Evolutionary conservation across 1,140 invertebrate genomes (phyloP).

Genomic region (Meteorus sp.): DNA sequence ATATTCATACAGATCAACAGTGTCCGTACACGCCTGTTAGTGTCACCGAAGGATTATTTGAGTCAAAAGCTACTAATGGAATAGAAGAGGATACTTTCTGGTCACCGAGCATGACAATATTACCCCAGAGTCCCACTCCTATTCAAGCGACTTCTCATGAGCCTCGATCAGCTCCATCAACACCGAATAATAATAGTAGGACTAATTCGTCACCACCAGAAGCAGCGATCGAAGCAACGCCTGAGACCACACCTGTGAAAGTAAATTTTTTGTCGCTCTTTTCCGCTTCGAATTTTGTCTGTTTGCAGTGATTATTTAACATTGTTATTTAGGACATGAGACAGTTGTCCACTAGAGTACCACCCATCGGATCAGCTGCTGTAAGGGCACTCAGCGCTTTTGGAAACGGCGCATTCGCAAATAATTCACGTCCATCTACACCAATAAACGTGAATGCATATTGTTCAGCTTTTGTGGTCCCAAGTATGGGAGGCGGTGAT

Average conservation of each 20-base stretch:
- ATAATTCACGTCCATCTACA: slow-evolving; percentile 52
- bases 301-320: background rate
- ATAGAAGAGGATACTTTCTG: slow-evolving; percentile 50
- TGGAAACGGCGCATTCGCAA: slow-evolving; percentile 45
- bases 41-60: slow-evolving; percentile 30
- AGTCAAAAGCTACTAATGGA: slow-evolving; percentile 34
- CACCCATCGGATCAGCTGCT: slow-evolving; percentile 63
- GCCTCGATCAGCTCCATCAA: slow-evolving; percentile 49
- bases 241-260: slow-evolving; percentile 83
- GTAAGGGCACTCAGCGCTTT: slow-evolving; percentile 66
- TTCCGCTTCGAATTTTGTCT: background rate
- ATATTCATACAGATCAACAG: slow-evolving; percentile 38
- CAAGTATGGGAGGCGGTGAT: slow-evolving; percentile 30
- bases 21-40: slow-evolving; percentile 39
- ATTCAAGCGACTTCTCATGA: slow-evolving; percentile 41
- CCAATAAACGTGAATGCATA: slow-evolving; percentile 39
- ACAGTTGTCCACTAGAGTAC: slow-evolving; percentile 46
- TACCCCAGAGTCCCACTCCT: slow-evolving; percentile 48
- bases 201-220: slow-evolving; percentile 72
- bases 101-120: slow-evolving; percentile 54
- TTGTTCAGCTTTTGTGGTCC: slow-evolving; percentile 16
- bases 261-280: slow-evolving; percentile 48
- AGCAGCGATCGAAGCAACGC: slow-evolving; percentile 83
- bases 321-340: slow-evolving; percentile 47
- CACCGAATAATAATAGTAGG: slow-evolving; percentile 43